Conservation (phyloP, 2,888 invertebrate species). For the Zootermopsis nevadensis region DNA sequence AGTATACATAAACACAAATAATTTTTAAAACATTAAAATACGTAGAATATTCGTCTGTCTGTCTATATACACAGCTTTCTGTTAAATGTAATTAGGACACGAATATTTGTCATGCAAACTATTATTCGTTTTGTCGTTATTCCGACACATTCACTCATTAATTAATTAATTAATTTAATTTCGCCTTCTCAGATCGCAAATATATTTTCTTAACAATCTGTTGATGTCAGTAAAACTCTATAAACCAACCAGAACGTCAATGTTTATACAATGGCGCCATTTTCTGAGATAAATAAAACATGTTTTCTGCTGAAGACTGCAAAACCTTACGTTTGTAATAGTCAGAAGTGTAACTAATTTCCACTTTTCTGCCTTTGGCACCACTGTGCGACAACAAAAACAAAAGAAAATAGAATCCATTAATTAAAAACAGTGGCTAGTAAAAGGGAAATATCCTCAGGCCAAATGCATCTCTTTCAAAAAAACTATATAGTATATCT, state of each 20-base stretch:
- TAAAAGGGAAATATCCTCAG: conserved; percentile 10
- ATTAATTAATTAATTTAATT: too few species aligned
- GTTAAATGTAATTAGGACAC: too few species aligned
- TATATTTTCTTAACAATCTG: background rate
- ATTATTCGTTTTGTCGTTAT: too few species aligned
- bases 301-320: background rate
- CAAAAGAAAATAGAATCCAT: conserved; percentile 25
- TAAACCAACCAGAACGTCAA: too few species aligned
- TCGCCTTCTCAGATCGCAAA: too few species aligned
- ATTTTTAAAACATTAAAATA: too few species aligned
- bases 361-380: background rate
- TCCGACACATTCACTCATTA: too few species aligned
- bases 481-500: background rate
- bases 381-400: background rate
- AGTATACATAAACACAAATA: too few species aligned
- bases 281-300: background rate
- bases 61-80: too few species aligned
- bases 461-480: background rate
- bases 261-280: too few species aligned
- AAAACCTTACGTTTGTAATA: background rate
- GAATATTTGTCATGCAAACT: too few species aligned
- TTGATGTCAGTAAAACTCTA: background rate
- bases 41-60: too few species aligned
- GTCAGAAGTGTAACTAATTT: background rate
- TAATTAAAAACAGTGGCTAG: conserved; percentile 31